Evolutionary conservation across 2,113 vertebrate species (phyloP), one percentile per base, ranked within the genome.

Genomic region (Leucosticte australis): DNA sequence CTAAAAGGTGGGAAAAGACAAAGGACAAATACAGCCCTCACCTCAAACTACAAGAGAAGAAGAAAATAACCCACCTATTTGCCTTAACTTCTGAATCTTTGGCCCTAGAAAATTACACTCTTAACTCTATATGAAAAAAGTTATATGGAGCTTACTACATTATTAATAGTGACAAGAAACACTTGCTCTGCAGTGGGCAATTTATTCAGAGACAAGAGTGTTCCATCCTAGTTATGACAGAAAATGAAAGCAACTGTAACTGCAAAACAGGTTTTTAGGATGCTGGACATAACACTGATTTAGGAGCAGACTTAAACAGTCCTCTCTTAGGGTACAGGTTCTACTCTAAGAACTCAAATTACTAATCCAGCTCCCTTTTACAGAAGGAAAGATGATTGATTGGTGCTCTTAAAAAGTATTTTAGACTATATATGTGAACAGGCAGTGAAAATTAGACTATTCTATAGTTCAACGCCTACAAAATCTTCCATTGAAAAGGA

Each of bases 1-100:
- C 5, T 30, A 41, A 18, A 47, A 5, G 24, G 22, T 26, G 2
- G 4, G 1, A 11, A 20, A n/a, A 56, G 15, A 33, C 4, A 3
- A 70, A 75, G 22, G n/a, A 82, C 13, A 75, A 78, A 55, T 30
- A 62, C 3, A 56, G 31, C 19, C 11, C n/a, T 49, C 17, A 49
- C 4, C 42, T 83, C 35, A 71, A 70, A 55, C 30, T 63, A 2
- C 18, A 69, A 41, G 42, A 71, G 22, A 16, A 5, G 20, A 82
- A 57, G 35, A 84, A 80, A 74, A 27, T 30, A 53, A 69, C 39
- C 14, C 14, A 60, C 2, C 4, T 26, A 68, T 44, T n/a, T 62
- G 10, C 39, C 13, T 37, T 62, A 52, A 55, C 12, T 83, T 86
- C 33, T 67, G 44, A 71, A 68, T 23, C 23, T 33, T n/a, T 16